phyloP scores from a whole-genome alignment of 2,888 invertebrate species.

The Iselma pallidipennis region DNA sequence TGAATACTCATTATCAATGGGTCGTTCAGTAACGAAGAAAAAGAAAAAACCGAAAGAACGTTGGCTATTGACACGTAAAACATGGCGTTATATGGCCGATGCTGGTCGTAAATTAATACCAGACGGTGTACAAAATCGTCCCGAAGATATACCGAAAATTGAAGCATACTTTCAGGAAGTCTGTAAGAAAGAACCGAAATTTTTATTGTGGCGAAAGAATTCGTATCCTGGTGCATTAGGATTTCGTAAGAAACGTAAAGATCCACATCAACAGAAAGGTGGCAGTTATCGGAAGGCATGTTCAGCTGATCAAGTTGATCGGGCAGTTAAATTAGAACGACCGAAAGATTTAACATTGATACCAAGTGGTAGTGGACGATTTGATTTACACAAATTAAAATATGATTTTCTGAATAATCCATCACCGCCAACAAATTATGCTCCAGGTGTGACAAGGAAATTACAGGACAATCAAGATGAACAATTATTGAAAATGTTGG shows the following conservation, averaged over 20 bases:
- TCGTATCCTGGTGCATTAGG: conserved; percentile 77
- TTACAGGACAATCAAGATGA: conserved; percentile 58
- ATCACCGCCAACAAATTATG: conserved; percentile 38
- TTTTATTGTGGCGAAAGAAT: conserved; percentile 80
- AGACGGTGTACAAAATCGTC: conserved; percentile 73
- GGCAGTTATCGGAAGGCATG: conserved; percentile 71
- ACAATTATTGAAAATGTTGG: conserved; percentile 66
- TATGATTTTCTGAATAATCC: conserved; percentile 68
- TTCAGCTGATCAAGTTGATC: conserved; percentile 68
- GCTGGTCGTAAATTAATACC: conserved; percentile 84
- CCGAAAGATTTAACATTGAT: conserved; percentile 43
- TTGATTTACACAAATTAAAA: conserved; percentile 70
- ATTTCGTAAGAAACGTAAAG: conserved; percentile 61
- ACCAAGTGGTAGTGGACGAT: conserved; percentile 59
- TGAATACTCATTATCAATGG: conserved; percentile 58
- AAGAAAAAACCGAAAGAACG: conserved; percentile 72
- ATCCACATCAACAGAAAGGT: conserved; percentile 61
- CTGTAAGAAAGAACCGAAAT: conserved; percentile 76
- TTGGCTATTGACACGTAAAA: conserved; percentile 86
- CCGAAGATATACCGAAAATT: conserved; percentile 78
- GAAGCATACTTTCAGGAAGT: conserved; percentile 85
- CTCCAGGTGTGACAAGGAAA: conserved; percentile 17
- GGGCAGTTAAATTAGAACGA: conserved; percentile 58
- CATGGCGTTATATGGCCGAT: conserved; percentile 92
- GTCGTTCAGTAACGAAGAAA: conserved; percentile 61